Evolutionary conservation across 2,888 invertebrate genomes (phyloP), one percentile per base, ranked within the genome.

Genomic region (Yponomeuta malinellus): DNA sequence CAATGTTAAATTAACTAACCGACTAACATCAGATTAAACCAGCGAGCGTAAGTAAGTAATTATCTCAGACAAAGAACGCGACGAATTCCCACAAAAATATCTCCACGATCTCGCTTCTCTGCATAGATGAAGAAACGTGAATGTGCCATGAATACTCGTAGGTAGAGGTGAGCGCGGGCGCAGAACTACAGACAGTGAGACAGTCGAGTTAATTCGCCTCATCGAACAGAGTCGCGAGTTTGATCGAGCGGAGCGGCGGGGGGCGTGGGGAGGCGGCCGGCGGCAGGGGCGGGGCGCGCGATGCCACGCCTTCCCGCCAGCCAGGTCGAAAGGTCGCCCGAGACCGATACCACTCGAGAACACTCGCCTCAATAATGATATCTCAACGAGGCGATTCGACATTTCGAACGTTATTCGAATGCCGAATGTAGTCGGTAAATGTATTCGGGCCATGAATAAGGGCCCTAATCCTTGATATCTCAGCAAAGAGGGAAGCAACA

Each of bases 251-350:
- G 74, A 76, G 72, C 77, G 77, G 79, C 75, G 78, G 80, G 81
- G 33, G 84, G 83, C 81, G 83, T 76, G 80, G 78, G 79, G 85
- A 78, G 81, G 78, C 78, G 81, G 77, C 80, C 78, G 80, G 83
- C 84, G 75, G 76, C 77, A 77, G 79, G 87, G 83, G 81, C 84
- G 85, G 81, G 79, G 90, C 90, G 87, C 83, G 86, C 83, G 84
- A 59, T 15, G 88, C 90, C 89, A 89, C 92, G 90, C 91, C 92
- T 82, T 85, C 83, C 83, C 84, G 80, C 83, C 79, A 83, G 81
- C 83, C 85, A 82, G 91, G 90, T 89, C 88, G 90, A 85, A 86
- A 88, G 88, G 87, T 88, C 87, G 86, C 80, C 64, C 48, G 65
- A 70, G 64, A 69, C 31, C 81, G 76, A 78, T 78, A 76, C 75